Conservation (phyloP, 2,797 vertebrate genomes). For the Coilia nasus region DNA sequence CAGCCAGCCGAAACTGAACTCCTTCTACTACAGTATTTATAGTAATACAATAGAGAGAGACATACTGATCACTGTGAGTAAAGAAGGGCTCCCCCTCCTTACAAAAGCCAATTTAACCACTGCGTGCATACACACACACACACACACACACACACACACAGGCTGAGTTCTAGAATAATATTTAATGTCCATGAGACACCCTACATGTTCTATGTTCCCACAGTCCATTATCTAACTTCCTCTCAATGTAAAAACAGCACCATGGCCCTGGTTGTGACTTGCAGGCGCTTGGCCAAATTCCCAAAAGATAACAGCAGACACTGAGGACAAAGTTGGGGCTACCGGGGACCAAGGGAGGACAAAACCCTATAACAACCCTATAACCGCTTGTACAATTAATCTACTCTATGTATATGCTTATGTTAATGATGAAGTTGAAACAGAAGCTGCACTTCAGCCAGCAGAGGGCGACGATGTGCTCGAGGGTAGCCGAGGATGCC, state of each 20-base stretch:
- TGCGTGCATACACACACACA: background rate
- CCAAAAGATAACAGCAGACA: background rate
- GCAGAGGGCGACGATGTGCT: constrained; percentile 71
- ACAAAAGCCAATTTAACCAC: no score
- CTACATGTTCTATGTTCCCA: background rate
- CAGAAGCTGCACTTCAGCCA: constrained; percentile 71
- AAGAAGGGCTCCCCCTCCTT: no score
- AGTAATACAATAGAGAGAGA: no score
- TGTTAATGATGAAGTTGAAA: constrained; percentile 66
- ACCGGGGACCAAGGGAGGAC: no score
- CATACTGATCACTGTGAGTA: no score
- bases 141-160: background rate
- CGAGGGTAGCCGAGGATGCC: constrained; percentile 59
- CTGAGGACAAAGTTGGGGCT: background rate
- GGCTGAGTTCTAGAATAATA: background rate
- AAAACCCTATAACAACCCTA: no score
- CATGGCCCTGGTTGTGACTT: background rate
- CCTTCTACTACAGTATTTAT: no score
- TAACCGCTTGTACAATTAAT: no score
- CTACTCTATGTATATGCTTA: background rate
- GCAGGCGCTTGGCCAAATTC: background rate
- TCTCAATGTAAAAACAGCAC: background rate
- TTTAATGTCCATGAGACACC: background rate
- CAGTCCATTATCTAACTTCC: background rate
- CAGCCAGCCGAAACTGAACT: no score